Evolutionary conservation across 2,888 invertebrate species (phyloP).

Genomic region (Gari tellinella): DNA sequence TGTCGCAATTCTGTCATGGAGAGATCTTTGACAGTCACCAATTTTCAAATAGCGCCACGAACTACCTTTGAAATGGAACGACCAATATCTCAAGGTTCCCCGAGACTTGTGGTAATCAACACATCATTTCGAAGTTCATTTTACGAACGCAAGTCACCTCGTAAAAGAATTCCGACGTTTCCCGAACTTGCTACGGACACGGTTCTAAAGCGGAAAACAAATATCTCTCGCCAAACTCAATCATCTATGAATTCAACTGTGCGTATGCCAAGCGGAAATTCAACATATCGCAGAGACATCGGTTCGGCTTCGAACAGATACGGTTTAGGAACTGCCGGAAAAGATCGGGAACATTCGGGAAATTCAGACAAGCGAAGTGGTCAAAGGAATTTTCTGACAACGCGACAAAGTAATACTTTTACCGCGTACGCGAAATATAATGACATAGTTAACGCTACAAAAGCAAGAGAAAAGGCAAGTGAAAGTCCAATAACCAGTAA

Average conservation of each 20-base stretch:
- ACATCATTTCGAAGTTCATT: constrained; percentile 50
- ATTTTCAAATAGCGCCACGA: constrained; percentile 47
- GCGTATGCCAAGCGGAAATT: constrained; percentile 20
- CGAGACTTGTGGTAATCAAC: constrained; percentile 49
- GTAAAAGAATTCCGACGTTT: constrained; percentile 48
- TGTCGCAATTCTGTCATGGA: constrained; percentile 27
- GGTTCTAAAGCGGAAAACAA: constrained; percentile 19
- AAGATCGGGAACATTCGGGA: constrained; percentile 13
- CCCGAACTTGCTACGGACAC: constrained; percentile 48
- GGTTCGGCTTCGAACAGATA: constrained; percentile 31
- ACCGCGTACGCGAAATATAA: constrained; percentile 59
- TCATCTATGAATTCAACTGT: constrained; percentile 24
- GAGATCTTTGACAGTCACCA: constrained; percentile 51
- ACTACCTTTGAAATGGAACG: constrained; percentile 59
- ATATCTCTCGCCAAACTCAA: constrained; percentile 30
- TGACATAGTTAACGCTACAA: constrained; percentile 51
- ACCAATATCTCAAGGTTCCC: constrained; percentile 45
- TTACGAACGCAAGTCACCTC: constrained; percentile 20
- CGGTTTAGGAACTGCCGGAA: constrained; percentile 19
- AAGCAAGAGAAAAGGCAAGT: constrained; percentile 42
- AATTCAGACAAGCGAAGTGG: constrained; percentile 37
- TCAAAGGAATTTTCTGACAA: constrained; percentile 8
- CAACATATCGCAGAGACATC: constrained; percentile 15
- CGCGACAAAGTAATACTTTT: constrained; percentile 42
- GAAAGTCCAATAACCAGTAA: constrained; percentile 38